These are phyloP conservation scores for Chascanopsetta lugubris DNA, from an alignment of 2,113 vertebrate genomes.

Conservation along the genomic window DNA sequence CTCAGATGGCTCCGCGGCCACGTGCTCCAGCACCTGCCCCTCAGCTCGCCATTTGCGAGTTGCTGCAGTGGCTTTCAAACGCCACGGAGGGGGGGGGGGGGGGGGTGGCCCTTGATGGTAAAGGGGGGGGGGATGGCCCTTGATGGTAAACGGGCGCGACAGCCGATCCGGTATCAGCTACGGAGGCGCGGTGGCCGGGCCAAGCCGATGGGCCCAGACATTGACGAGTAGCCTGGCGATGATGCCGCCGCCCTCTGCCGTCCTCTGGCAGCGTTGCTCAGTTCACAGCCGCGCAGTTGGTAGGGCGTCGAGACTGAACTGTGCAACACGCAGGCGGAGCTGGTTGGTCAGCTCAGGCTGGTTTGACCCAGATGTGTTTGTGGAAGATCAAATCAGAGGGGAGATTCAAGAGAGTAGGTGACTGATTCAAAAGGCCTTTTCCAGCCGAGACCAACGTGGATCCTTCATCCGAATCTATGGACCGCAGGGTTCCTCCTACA, in stretches of 20 bases:
- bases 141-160: conserved; percentile 55
- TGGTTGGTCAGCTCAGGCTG: no score
- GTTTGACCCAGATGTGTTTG: no score
- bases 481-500: no score
- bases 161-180: conserved; percentile 51
- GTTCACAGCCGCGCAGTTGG: conserved; percentile 42
- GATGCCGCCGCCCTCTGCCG: conserved; percentile 10
- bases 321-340: neutral
- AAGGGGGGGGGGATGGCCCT: conserved; percentile 40
- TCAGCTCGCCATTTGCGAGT: conserved; percentile 5
- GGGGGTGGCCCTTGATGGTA: conserved; percentile 46
- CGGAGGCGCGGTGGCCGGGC: conserved; percentile 36
- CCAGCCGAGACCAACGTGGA: no score
- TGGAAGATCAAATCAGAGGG: no score
- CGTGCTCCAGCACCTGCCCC: conserved; percentile 50
- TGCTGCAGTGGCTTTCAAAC: conserved; percentile 24
- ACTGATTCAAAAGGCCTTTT: no score
- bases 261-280: conserved; percentile 44
- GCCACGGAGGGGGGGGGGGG: conserved; percentile 21
- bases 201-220: conserved; percentile 34
- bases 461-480: no score
- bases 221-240: conserved; percentile 29
- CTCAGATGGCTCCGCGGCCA: conserved; percentile 41
- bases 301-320: neutral
- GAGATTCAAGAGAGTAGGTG: no score